These are phyloP conservation scores for Magallana ariakensis DNA, from an alignment of 1,140 invertebrate genomes.

Conservation along the genomic window DNA sequence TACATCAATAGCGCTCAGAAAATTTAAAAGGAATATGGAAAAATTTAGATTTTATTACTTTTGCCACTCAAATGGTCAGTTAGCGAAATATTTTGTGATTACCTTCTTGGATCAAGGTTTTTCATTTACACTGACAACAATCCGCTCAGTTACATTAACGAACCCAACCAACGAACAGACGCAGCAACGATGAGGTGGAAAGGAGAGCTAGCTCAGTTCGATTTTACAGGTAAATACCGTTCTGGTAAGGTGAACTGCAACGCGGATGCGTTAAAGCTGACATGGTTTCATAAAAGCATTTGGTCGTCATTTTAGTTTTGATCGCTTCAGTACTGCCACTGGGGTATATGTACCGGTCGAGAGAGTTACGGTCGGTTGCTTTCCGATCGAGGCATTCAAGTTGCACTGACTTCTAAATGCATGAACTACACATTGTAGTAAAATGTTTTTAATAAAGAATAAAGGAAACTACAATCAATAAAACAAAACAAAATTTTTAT, in stretches of 20 bases:
- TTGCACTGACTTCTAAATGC: too few relatives aligned
- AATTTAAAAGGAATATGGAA: slow-evolving; percentile 60
- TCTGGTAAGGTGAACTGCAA: slow-evolving; percentile 30
- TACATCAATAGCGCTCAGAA: slow-evolving; percentile 47
- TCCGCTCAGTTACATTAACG: slow-evolving; percentile 49
- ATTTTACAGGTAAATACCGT: slow-evolving; percentile 56
- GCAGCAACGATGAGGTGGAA: slow-evolving; percentile 62
- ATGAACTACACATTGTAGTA: too few relatives aligned
- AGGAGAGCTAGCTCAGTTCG: slow-evolving; percentile 54
- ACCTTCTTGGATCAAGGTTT: slow-evolving; percentile 51
- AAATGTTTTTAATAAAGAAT: too few relatives aligned
- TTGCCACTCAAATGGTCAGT: slow-evolving; percentile 63
- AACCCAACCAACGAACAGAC: slow-evolving; percentile 23
- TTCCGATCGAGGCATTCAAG: too few relatives aligned
- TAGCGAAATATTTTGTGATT: slow-evolving; percentile 57
- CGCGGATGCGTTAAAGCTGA: slow-evolving; percentile 21
- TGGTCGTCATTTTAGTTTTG: too few relatives aligned
- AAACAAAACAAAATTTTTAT: too few relatives aligned
- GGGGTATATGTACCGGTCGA: too few relatives aligned
- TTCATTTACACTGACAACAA: slow-evolving; percentile 63
- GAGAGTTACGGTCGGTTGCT: too few relatives aligned
- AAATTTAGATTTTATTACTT: slow-evolving; percentile 61
- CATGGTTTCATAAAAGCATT: too few relatives aligned
- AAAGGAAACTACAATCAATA: too few relatives aligned
- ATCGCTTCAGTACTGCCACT: too few relatives aligned